phyloP scores from a whole-genome alignment of 2,797 vertebrate species.

The Clarias laeviceps region DNA sequence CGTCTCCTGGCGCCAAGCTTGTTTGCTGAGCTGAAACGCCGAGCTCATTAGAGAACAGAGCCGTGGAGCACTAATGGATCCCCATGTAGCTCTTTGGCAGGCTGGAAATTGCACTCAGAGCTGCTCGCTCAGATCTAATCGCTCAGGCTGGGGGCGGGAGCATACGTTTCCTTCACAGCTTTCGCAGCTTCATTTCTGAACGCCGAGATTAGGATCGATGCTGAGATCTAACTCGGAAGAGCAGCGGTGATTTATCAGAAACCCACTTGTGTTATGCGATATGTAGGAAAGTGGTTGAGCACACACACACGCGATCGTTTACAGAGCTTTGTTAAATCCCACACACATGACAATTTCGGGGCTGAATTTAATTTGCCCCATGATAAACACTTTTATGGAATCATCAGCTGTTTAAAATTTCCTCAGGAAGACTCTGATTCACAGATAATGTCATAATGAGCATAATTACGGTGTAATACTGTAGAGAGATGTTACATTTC shows the following conservation, averaged over 20 bases:
- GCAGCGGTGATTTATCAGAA: neutral
- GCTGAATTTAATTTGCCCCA: neutral
- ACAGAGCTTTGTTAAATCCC: neutral
- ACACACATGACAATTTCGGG: neutral
- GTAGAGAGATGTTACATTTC: neutral
- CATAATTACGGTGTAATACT: neutral
- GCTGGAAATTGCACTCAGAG: conserved; percentile 56
- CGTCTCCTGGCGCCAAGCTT: neutral
- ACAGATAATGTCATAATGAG: neutral
- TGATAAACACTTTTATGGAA: neutral
- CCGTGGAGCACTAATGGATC: conserved; percentile 55
- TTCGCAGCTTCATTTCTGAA: conserved; percentile 32
- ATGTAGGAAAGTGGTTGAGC: neutral
- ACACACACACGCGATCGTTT: neutral
- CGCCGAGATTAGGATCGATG: neutral
- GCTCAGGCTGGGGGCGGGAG: conserved; percentile 39
- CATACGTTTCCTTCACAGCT: conserved; percentile 36
- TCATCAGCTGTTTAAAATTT: neutral
- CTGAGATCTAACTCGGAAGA: neutral
- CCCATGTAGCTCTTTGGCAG: conserved; percentile 51
- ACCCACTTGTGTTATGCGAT: neutral
- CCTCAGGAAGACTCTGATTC: neutral
- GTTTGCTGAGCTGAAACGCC: conserved; percentile 24
- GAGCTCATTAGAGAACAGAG: conserved; percentile 37
- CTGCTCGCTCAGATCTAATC: conserved; percentile 54